Base-by-base conservation (phyloP, 2,113 vertebrate species). In the Podarcis cretensis region DNA sequence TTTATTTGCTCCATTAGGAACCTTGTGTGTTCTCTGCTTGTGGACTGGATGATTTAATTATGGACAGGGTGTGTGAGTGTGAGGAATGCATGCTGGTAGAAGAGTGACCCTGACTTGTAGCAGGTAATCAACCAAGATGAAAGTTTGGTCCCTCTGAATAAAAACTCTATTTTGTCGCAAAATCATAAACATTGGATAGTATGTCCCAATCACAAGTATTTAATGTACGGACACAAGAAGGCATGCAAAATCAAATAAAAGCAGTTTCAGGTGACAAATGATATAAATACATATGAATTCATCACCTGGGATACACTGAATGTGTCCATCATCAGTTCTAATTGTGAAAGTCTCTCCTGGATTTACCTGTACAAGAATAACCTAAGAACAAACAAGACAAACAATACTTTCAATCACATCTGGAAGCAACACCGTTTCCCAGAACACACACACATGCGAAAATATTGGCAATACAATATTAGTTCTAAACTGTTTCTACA, bases 301-400 rank as follows among this genome's bases (percentile, higher is more conserved):
- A 65, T 96, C 94, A 98, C 98, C 98, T 97, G 96, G 97, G 90
- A 98, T 98, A 90, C 97, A 98, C 5, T 98, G 97, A 89, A 97
- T 86, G 74, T 97, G 97, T 18, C 97, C 98, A 94, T 98, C 97
- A 86, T 98, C 96, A 91, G 97, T 97, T 93, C 96, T 97, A 88
- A 98, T 97, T 76, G 98, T 98, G 57, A 98, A 97, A 10, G 96
- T 97, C 92, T 98, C 98, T 66, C 98, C 98, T 54, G 97, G 97
- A 88, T 98, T 98, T 71, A 98, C 98, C 88, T 98, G 98, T 32
- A 98, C 97, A 87, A 98, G 92, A 91, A 98, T 97, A 87, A 98
- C 97, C 97, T 98, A 93, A 71, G 25, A 81, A 85, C 21, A 81
- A 35, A 65, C 30, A 63, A 6, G 43, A 30, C 30, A 83, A 77